A percentile compares a stretch with the other conserved stretches of the same genome.
phyloP scores from a whole-genome alignment of 2,888 invertebrate genomes.

The Rhingia rostrata region DNA sequence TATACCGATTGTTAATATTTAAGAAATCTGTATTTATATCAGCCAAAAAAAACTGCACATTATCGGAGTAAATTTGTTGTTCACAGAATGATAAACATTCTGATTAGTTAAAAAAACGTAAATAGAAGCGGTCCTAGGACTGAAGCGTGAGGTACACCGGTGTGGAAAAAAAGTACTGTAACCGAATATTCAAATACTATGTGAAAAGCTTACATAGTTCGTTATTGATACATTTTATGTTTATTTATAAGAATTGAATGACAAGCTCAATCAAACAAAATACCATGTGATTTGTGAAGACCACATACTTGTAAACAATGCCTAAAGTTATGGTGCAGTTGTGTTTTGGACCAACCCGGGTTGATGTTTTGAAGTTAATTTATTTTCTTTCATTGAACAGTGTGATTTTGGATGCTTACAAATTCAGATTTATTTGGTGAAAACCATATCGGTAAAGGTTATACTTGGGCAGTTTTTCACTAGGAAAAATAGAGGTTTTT shows the following conservation, averaged over 20 bases:
- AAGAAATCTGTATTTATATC: background rate
- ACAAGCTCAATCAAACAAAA: background rate
- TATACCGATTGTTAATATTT: background rate
- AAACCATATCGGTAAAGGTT: background rate
- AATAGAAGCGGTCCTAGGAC: slow-evolving; percentile 12
- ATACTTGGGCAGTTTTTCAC: background rate
- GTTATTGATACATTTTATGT: background rate
- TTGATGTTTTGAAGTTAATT: background rate
- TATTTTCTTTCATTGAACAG: too few relatives aligned
- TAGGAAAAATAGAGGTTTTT: background rate
- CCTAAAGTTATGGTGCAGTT: too few relatives aligned
- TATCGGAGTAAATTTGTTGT: slow-evolving; percentile 7
- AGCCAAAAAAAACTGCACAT: background rate
- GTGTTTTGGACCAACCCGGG: too few relatives aligned
- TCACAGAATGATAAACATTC: too few relatives aligned
- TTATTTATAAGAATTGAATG: background rate
- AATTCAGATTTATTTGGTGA: background rate
- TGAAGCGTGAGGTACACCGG: slow-evolving; percentile 18
- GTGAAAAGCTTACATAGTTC: slow-evolving; percentile 12
- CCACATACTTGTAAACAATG: background rate
- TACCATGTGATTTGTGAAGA: background rate
- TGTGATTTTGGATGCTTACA: background rate
- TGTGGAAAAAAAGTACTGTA: background rate
- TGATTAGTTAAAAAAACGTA: slow-evolving; percentile 1
- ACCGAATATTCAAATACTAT: slow-evolving; percentile 1